Evolutionary conservation across 2,888 invertebrate species (phyloP).

Genomic region (Coelinius sp.): DNA sequence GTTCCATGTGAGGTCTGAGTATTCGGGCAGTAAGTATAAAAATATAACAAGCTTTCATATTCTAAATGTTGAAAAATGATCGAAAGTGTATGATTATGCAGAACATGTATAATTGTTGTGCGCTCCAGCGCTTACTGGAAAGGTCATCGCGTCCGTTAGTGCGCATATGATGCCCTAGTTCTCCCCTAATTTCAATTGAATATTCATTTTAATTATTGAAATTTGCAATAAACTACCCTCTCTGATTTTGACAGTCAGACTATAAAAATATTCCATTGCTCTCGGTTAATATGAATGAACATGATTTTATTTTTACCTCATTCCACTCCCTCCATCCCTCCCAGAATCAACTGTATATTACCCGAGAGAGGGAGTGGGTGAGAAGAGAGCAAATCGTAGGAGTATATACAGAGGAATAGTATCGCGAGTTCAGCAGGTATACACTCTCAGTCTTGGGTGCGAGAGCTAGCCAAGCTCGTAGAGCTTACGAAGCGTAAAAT

Average conservation of each 20-base stretch:
- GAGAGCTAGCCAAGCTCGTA: slow-evolving; percentile 42
- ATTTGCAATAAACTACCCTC: not conserved
- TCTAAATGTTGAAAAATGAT: too few species aligned
- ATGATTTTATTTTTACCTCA: slow-evolving; percentile 10
- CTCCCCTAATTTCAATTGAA: not conserved
- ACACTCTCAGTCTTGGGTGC: slow-evolving; percentile 37
- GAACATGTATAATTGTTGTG: too few species aligned
- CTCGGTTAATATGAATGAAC: not conserved
- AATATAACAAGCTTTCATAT: too few species aligned
- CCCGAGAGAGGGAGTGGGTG: not conserved
- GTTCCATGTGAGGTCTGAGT: too few species aligned
- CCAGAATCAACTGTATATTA: slow-evolving; percentile 13
- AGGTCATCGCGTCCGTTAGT: too few species aligned
- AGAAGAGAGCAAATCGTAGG: slow-evolving; percentile 31
- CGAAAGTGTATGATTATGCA: too few species aligned
- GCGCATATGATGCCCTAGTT: too few species aligned
- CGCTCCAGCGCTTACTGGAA: too few species aligned
- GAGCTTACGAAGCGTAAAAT: slow-evolving; percentile 55
- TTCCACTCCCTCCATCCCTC: too few species aligned
- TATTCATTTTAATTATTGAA: too few species aligned
- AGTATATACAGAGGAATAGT: slow-evolving; percentile 36
- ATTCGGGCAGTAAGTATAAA: too few species aligned
- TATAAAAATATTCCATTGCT: not conserved
- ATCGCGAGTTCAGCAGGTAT: slow-evolving; percentile 49
- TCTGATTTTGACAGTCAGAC: not conserved